Conservation (phyloP, 2,113 vertebrate genomes). For the Cyanoramphus novaezelandiae region DNA sequence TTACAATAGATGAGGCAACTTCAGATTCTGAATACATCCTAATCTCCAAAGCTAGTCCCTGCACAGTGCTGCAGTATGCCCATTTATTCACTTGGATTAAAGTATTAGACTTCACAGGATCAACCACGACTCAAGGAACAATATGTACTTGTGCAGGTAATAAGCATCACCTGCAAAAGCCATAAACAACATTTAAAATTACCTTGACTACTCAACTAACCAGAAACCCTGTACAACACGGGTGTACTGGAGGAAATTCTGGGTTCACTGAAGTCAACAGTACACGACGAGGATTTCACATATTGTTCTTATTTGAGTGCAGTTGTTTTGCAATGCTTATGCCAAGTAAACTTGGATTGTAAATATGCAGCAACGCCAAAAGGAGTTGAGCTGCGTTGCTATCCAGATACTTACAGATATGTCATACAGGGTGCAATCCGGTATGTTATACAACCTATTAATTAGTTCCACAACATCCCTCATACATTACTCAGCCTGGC, state of each 20-base stretch:
- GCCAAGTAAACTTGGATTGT: constrained; percentile 47
- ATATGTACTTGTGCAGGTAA: background rate
- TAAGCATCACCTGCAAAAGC: background rate
- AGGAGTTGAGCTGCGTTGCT: background rate
- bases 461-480: constrained; percentile 42
- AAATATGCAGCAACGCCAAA: constrained; percentile 30
- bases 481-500: background rate
- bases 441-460: background rate
- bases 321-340: constrained; percentile 44
- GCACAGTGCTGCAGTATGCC: background rate
- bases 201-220: background rate
- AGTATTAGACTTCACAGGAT: background rate
- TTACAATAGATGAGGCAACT: background rate
- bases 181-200: background rate
- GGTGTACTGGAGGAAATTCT: background rate
- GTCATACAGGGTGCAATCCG: background rate
- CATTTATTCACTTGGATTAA: background rate
- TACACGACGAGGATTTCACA: constrained; percentile 28
- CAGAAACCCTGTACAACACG: background rate
- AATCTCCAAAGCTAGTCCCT: background rate
- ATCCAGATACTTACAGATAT: background rate
- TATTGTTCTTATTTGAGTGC: constrained; percentile 56
- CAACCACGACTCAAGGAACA: background rate
- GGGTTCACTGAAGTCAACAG: background rate
- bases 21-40: background rate